These are phyloP conservation scores for Callionymus lyra DNA, from an alignment of 2,113 vertebrate genomes.

Conservation along the genomic window DNA sequence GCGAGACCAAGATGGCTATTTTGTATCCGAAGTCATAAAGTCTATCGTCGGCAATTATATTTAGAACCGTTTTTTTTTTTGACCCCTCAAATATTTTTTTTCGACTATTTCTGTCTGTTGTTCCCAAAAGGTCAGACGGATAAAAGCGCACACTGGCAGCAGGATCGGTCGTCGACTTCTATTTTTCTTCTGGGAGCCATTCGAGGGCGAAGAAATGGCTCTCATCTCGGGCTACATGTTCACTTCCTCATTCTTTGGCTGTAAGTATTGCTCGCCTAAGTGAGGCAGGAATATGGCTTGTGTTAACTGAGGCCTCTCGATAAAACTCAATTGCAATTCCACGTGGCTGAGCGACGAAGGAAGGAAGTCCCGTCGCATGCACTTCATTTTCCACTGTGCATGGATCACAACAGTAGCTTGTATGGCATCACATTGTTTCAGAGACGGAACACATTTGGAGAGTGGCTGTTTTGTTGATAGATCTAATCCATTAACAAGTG, in stretches of 20 bases:
- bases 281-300: slow-evolving; percentile 20
- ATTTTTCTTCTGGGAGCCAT: slow-evolving; percentile 23
- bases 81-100: slow-evolving; percentile 1
- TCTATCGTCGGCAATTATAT: slow-evolving; percentile 5
- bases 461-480: no score
- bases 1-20: no score
- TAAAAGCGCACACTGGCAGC: slow-evolving; percentile 14
- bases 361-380: no score
- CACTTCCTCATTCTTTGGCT: slow-evolving; percentile 10
- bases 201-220: slow-evolving; percentile 35
- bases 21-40: no score
- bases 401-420: no score
- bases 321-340: slow-evolving; percentile 3
- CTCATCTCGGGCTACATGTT: slow-evolving; percentile 21
- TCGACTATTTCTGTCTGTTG: not conserved
- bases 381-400: no score
- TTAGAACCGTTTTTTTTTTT: slow-evolving; percentile 19
- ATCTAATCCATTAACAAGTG: no score
- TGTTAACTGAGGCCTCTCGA: slow-evolving; percentile 11
- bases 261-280: slow-evolving; percentile 21
- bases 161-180: slow-evolving; percentile 6
- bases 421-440: no score
- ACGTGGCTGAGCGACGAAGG: slow-evolving; percentile 8
- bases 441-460: no score
- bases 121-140: slow-evolving; percentile 20